Percentiles rank a stretch among this genome's conserved stretches.
Conservation (phyloP, 1,140 invertebrate species). For the Ephestia elutella region DNA sequence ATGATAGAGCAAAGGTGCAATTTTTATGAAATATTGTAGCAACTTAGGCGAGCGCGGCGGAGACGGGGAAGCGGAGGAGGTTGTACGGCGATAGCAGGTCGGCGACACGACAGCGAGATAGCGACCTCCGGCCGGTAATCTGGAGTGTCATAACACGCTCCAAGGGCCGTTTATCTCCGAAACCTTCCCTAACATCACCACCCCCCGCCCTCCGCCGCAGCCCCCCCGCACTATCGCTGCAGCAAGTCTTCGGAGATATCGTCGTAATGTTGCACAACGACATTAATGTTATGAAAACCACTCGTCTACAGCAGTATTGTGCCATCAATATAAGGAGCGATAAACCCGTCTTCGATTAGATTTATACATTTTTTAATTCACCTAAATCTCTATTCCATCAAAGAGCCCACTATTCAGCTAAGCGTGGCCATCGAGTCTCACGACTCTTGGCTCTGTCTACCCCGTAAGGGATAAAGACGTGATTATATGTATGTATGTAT, state of each 20-base stretch:
- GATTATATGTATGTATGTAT: no score
- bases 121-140: slow-evolving; percentile 8
- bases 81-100: background rate
- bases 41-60: background rate
- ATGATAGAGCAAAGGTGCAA: background rate
- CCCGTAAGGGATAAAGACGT: no score
- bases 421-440: no score
- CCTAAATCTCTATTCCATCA: no score
- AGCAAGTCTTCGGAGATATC: background rate
- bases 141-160: slow-evolving; percentile 11
- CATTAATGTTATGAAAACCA: background rate
- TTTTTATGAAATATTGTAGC: background rate
- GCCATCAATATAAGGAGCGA: background rate
- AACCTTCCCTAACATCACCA: no score
- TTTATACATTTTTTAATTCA: background rate
- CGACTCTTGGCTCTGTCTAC: no score
- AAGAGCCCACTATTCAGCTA: no score
- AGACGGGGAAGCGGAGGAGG: background rate
- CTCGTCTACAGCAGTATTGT: background rate
- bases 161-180: slow-evolving; percentile 11
- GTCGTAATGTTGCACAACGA: background rate
- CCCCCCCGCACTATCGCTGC: slow-evolving; percentile 6
- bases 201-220: background rate
- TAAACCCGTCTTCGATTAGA: background rate
- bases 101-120: background rate